Conservation (phyloP, 1,140 invertebrate genomes). For the Zaprionus africanus region DNA sequence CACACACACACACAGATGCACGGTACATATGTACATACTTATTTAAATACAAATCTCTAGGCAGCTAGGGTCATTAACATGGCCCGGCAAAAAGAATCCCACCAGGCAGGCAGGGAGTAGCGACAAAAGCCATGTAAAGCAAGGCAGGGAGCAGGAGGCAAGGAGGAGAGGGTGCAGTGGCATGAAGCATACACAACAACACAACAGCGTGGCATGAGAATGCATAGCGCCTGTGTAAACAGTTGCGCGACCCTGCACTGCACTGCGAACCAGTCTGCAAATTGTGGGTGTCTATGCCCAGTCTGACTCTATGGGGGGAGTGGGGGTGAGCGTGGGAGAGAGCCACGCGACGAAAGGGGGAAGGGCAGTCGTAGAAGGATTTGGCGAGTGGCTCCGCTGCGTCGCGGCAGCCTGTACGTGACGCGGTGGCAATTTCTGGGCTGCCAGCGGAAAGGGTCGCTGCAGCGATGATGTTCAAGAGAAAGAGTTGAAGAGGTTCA, state of each 20-base stretch:
- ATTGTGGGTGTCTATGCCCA: slow-evolving; percentile 67
- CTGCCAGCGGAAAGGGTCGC: slow-evolving; percentile 6
- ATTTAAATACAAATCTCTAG: slow-evolving; percentile 56
- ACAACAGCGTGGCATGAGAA: slow-evolving; percentile 30
- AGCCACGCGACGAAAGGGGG: neutral
- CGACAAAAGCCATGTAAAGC: slow-evolving; percentile 59
- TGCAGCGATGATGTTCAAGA: neutral
- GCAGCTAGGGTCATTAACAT: slow-evolving; percentile 81
- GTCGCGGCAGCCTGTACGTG: slow-evolving; percentile 36
- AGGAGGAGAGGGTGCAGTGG: slow-evolving; percentile 12
- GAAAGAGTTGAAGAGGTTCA: slow-evolving; percentile 14
- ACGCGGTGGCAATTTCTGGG: slow-evolving; percentile 25
- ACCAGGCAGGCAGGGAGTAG: slow-evolving; percentile 30
- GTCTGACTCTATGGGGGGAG: slow-evolving; percentile 4
- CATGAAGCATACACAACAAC: slow-evolving; percentile 12
- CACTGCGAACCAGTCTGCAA: slow-evolving; percentile 61
- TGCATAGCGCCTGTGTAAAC: slow-evolving; percentile 42
- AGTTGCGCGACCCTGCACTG: slow-evolving; percentile 52
- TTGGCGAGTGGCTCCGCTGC: slow-evolving; percentile 16
- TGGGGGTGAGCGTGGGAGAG: neutral
- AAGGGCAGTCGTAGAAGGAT: slow-evolving; percentile 16
- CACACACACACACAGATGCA: neutral
- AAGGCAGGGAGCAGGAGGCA: slow-evolving; percentile 9
- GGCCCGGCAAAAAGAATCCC: slow-evolving; percentile 45
- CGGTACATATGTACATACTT: slow-evolving; percentile 14